phyloP scores from a whole-genome alignment of 1,140 invertebrate genomes.

The Conus betulinus region DNA sequence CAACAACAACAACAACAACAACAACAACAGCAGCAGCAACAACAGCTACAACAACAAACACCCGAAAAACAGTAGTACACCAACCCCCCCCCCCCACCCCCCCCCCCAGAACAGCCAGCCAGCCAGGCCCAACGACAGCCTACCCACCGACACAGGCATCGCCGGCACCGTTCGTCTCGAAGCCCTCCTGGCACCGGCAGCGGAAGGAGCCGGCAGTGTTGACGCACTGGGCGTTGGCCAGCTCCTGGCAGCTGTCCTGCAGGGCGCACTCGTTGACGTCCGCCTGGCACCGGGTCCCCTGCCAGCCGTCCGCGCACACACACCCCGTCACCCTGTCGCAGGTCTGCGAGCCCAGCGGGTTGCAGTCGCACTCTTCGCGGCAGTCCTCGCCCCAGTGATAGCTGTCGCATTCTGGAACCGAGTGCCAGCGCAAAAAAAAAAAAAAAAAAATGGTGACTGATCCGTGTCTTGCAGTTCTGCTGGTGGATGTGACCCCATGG shows the following conservation, averaged over 20 bases:
- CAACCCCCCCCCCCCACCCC: too few relatives aligned
- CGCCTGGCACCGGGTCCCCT: slow-evolving; percentile 18
- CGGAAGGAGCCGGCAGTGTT: slow-evolving; percentile 41
- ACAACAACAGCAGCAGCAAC: too few relatives aligned
- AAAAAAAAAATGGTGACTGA: too few relatives aligned
- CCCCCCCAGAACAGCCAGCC: too few relatives aligned
- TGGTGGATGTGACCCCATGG: too few relatives aligned
- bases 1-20: too few relatives aligned
- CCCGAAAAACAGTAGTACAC: too few relatives aligned
- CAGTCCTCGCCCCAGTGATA: slow-evolving; percentile 34
- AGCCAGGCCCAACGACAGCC: too few relatives aligned
- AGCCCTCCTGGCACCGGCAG: slow-evolving; percentile 39
- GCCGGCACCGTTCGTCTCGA: slow-evolving; percentile 26
- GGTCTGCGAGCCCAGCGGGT: not conserved
- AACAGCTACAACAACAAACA: too few relatives aligned
- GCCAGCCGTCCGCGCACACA: slow-evolving; percentile 39
- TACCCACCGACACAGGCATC: slow-evolving; percentile 28
- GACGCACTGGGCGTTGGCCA: slow-evolving; percentile 28
- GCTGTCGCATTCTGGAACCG: slow-evolving; percentile 16
- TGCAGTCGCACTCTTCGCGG: slow-evolving; percentile 31
- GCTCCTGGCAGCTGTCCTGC: not conserved
- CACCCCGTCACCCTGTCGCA: slow-evolving; percentile 39
- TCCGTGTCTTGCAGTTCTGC: too few relatives aligned
- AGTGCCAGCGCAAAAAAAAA: too few relatives aligned
- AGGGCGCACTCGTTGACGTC: slow-evolving; percentile 45